Evolutionary conservation across 1,140 invertebrate species (phyloP).

Genomic region (Drosophila rhopaloa): DNA sequence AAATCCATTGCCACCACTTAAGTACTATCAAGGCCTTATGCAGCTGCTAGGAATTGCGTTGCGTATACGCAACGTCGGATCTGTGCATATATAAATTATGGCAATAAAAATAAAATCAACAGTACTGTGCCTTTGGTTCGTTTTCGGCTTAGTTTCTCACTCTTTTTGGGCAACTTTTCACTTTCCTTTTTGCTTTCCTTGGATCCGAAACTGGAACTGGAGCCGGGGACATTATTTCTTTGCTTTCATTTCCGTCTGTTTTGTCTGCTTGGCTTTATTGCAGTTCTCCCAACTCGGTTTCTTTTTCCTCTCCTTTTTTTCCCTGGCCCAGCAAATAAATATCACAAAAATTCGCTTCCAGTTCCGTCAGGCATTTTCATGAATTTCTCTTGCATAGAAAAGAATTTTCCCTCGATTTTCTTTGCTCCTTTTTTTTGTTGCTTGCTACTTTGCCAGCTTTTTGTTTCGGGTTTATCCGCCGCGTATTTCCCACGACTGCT

Average conservation of each 20-base stretch:
- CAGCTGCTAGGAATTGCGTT: conserved; percentile 22
- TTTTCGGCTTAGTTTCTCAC: conserved; percentile 34
- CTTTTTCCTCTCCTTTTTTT: conserved; percentile 4
- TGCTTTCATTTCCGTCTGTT: conserved; percentile 79
- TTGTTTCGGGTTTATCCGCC: conserved; percentile 63
- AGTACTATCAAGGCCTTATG: conserved; percentile 56
- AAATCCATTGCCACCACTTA: conserved; percentile 43
- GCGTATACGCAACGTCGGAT: conserved; percentile 48
- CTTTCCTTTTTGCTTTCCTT: conserved; percentile 58
- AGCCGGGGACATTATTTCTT: conserved; percentile 73
- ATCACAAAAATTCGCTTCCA: conserved; percentile 72
- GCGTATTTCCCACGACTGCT: conserved; percentile 61
- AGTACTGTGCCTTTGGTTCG: conserved; percentile 30
- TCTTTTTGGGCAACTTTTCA: conserved; percentile 51
- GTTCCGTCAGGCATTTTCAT: conserved; percentile 74
- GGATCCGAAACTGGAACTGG: conserved; percentile 31
- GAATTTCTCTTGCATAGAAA: conserved; percentile 51
- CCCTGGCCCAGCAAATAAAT: conserved; percentile 65
- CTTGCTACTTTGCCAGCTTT: conserved; percentile 56
- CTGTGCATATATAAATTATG: conserved; percentile 69
- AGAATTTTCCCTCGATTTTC: conserved; percentile 50
- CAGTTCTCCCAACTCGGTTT: conserved; percentile 52
- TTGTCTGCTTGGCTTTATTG: conserved; percentile 77
- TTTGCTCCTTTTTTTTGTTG: conserved; percentile 34
- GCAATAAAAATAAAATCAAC: conserved; percentile 80